These are phyloP conservation scores for Panurus biarmicus DNA, from an alignment of 2,113 vertebrate genomes.

Conservation along the genomic window DNA sequence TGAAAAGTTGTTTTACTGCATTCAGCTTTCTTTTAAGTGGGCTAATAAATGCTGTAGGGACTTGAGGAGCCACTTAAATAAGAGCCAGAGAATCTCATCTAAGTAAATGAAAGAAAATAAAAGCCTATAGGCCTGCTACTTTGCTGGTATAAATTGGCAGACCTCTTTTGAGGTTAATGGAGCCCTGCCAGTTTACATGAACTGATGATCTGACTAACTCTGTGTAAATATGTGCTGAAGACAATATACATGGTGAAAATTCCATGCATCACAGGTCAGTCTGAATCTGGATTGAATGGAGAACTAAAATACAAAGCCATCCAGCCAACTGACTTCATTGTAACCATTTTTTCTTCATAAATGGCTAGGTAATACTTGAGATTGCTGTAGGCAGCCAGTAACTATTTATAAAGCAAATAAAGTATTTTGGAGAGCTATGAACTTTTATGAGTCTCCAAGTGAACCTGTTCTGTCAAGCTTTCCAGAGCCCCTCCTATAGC, in stretches of 20 bases:
- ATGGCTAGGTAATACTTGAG: background rate
- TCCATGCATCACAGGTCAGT: background rate
- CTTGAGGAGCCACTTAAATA: constrained; percentile 22
- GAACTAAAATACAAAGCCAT: background rate
- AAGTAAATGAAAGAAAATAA: constrained; percentile 43
- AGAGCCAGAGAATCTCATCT: background rate
- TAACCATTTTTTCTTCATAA: background rate
- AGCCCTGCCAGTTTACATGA: constrained; percentile 21
- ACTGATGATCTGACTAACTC: constrained; percentile 17
- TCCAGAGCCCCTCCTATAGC: background rate
- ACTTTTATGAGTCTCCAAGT: background rate
- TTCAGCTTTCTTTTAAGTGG: background rate
- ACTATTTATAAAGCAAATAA: constrained; percentile 19
- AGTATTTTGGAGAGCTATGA: constrained; percentile 8
- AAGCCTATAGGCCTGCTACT: constrained; percentile 19
- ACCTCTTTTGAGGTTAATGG: constrained; percentile 15
- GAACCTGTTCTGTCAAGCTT: constrained; percentile 31
- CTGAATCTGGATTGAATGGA: constrained; percentile 7
- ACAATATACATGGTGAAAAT: background rate
- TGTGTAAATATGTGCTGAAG: background rate
- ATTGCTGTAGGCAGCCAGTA: background rate
- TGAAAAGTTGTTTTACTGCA: constrained; percentile 22
- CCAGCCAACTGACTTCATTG: constrained; percentile 1
- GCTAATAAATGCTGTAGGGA: constrained; percentile 13
- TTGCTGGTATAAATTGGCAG: constrained; percentile 18